Conservation (phyloP, 1,140 invertebrate genomes). For the Procambarus virginalis region DNA sequence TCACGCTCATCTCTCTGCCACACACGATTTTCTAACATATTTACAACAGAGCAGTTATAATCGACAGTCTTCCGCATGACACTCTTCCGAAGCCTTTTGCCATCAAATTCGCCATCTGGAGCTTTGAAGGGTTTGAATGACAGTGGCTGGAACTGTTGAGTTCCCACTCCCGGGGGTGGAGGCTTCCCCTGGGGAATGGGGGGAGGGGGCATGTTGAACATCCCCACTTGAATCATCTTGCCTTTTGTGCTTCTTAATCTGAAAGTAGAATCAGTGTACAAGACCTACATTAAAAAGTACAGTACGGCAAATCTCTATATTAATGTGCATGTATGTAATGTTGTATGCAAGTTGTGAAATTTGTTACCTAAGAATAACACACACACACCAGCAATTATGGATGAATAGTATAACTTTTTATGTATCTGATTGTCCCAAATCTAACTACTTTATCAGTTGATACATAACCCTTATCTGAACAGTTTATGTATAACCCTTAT, state of each 20-base stretch:
- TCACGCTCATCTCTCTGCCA: constrained; percentile 96
- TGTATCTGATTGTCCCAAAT: too few species aligned
- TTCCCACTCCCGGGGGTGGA: constrained; percentile 25
- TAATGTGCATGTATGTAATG: too few species aligned
- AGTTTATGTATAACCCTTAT: too few species aligned
- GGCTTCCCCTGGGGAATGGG: constrained; percentile 47
- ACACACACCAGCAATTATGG: too few species aligned
- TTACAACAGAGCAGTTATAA: constrained; percentile 97
- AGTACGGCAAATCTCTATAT: too few species aligned
- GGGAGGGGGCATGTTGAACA: constrained; percentile 54
- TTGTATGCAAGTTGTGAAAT: too few species aligned
- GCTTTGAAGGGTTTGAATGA: constrained; percentile 68
- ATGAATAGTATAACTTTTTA: too few species aligned
- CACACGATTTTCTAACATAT: constrained; percentile 90
- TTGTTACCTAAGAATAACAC: too few species aligned
- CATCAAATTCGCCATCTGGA: constrained; percentile 87
- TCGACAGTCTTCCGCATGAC: constrained; percentile 98
- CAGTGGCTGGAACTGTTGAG: constrained; percentile 58
- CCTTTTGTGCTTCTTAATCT: neutral
- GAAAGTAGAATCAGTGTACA: neutral
- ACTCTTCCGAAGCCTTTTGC: constrained; percentile 94
- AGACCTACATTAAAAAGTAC: neutral
- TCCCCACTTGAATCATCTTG: constrained; percentile 51
- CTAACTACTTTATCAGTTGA: too few species aligned
- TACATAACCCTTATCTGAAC: too few species aligned